A percentile compares a stretch with the other conserved stretches of the same genome.
phyloP scores from a whole-genome alignment of 2,113 vertebrate genomes.

The Lepisosteus osseus region DNA sequence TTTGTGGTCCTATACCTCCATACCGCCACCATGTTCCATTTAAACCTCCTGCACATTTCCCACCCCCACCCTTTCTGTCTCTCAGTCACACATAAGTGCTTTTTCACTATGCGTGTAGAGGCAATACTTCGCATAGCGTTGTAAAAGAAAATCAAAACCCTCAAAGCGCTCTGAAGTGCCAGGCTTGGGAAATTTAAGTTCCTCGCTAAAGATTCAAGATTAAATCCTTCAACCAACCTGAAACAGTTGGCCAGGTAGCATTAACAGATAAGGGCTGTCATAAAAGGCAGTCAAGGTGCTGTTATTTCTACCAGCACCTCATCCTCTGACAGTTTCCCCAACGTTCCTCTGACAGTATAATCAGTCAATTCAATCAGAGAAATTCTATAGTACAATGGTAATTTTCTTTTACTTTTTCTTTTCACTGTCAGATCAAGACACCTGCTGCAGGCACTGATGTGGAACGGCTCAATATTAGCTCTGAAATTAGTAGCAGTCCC shows the following conservation, averaged over 20 bases:
- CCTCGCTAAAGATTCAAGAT: slow-evolving; percentile 29
- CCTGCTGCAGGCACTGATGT: slow-evolving; percentile 79
- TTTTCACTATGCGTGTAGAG: neutral
- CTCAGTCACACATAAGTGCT: neutral
- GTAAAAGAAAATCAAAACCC: slow-evolving; percentile 12
- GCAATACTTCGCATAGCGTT: neutral
- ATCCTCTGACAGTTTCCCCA: slow-evolving; percentile 53
- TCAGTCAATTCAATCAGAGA: slow-evolving; percentile 82
- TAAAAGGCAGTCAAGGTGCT: slow-evolving; percentile 41
- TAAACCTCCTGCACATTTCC: too few relatives aligned
- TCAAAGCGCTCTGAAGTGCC: slow-evolving; percentile 10
- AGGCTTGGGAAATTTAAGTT: slow-evolving; percentile 13
- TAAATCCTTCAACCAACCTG: slow-evolving; percentile 46
- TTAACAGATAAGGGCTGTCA: slow-evolving; percentile 45
- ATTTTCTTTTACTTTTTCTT: slow-evolving; percentile 69
- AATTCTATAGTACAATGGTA: slow-evolving; percentile 81
- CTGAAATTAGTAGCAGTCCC: slow-evolving; percentile 93
- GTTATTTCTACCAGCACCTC: slow-evolving; percentile 51
- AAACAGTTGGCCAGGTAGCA: slow-evolving; percentile 55
- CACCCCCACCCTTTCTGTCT: neutral
- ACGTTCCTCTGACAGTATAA: slow-evolving; percentile 70
- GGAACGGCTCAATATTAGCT: slow-evolving; percentile 93
- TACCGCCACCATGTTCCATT: too few relatives aligned
- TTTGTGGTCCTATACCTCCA: too few relatives aligned
- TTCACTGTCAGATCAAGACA: slow-evolving; percentile 76